These are phyloP conservation scores for Amaurobius ferox DNA, from an alignment of 2,888 invertebrate genomes.

Conservation along the genomic window DNA sequence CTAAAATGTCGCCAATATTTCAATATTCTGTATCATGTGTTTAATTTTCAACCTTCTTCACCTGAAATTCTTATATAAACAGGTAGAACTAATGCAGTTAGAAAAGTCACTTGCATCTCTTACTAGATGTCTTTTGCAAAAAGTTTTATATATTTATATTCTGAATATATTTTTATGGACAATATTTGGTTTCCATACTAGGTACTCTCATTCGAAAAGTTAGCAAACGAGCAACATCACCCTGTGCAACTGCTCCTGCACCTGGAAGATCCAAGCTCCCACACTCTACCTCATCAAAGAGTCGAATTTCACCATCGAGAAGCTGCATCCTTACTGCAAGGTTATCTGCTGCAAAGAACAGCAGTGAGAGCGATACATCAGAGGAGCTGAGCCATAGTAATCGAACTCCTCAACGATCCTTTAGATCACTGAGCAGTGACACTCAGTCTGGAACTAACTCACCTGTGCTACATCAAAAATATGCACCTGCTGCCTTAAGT, in stretches of 20 bases:
- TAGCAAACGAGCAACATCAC: constrained; percentile 64
- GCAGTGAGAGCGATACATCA: constrained; percentile 60
- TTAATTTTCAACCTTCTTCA: no score
- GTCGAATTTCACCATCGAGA: constrained; percentile 58
- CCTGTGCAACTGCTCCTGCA: constrained; percentile 42
- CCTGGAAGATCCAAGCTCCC: constrained; percentile 52
- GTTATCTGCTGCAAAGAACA: constrained; percentile 48
- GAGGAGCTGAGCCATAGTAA: constrained; percentile 47
- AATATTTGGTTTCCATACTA: constrained; percentile 4
- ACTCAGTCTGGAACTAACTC: constrained; percentile 52
- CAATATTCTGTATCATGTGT: no score
- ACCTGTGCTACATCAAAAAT: constrained; percentile 47
- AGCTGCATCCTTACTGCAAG: constrained; percentile 58
- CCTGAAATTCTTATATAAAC: no score
- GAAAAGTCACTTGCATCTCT: no score
- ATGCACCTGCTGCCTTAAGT: constrained; percentile 33
- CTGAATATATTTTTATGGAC: no score
- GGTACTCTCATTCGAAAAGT: constrained; percentile 67
- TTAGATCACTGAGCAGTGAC: constrained; percentile 47
- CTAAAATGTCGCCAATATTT: no score
- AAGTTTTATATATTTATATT: no score
- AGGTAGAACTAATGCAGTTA: no score
- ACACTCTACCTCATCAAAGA: constrained; percentile 47
- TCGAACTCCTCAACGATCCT: constrained; percentile 57
- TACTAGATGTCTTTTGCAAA: no score